Conservation (phyloP, 2,113 vertebrate genomes). For the Cebus imitator region DNA sequence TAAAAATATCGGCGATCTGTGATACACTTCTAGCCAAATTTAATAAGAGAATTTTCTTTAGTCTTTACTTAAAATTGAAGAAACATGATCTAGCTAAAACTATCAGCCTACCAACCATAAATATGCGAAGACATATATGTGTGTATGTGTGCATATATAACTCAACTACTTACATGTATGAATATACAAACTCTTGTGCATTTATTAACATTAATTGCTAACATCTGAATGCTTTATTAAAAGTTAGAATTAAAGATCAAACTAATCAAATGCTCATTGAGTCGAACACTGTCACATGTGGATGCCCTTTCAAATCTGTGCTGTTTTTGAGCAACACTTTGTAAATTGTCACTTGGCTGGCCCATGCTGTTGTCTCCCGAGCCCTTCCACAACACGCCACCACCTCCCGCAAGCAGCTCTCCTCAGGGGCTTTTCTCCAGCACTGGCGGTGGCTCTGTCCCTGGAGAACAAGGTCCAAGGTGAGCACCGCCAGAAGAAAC, state of each 20-base stretch:
- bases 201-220: too few relatives aligned
- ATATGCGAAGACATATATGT: neutral
- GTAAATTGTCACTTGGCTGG: neutral
- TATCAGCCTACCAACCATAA: too few relatives aligned
- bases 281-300: too few relatives aligned
- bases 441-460: neutral
- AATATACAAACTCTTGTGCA: fast-evolving
- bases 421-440: neutral
- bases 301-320: too few relatives aligned
- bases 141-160: neutral
- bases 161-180: too few relatives aligned
- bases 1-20: neutral
- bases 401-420: neutral
- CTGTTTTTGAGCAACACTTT: too few relatives aligned
- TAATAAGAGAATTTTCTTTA: neutral
- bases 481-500: fast-evolving
- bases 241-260: neutral
- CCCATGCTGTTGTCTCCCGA: fast-evolving
- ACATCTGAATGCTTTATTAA: neutral
- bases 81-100: too few relatives aligned
- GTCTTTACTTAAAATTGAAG: neutral
- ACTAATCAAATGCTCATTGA: neutral
- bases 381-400: fast-evolving
- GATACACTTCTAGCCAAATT: neutral
- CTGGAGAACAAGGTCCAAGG: neutral